These are phyloP conservation scores for Hemitrygon akajei DNA, from an alignment of 2,797 vertebrate genomes.

Conservation along the genomic window DNA sequence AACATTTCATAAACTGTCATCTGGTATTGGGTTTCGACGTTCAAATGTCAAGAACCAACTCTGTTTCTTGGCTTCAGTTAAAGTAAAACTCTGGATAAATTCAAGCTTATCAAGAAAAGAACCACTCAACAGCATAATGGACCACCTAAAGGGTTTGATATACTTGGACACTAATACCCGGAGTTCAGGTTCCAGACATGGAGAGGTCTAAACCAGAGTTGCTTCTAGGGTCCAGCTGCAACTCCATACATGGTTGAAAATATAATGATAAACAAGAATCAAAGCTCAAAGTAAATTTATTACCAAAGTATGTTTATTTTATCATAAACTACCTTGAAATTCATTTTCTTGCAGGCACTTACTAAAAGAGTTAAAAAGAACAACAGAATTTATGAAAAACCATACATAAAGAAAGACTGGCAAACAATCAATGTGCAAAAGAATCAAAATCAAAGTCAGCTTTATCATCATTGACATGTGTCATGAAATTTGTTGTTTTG, in stretches of 20 bases:
- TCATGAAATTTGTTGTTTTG: too few relatives aligned
- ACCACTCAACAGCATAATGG: not conserved
- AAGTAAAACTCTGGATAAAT: not conserved
- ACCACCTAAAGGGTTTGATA: not conserved
- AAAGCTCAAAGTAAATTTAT: too few relatives aligned
- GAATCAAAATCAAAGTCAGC: too few relatives aligned
- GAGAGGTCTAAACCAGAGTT: too few relatives aligned
- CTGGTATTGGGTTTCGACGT: not conserved
- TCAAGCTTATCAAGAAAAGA: not conserved
- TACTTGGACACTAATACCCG: not conserved
- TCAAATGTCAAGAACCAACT: not conserved
- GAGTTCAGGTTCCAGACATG: not conserved
- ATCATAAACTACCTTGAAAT: too few relatives aligned
- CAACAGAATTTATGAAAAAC: too few relatives aligned
- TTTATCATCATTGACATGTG: too few relatives aligned
- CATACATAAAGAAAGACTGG: too few relatives aligned
- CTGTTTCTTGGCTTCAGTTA: not conserved
- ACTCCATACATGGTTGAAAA: not conserved
- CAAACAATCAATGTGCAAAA: too few relatives aligned
- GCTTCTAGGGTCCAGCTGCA: not conserved
- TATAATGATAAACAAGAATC: not conserved
- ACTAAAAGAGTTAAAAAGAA: too few relatives aligned
- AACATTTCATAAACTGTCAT: not conserved
- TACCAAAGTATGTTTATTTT: too few relatives aligned
- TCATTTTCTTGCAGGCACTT: too few relatives aligned